Percentiles rank a stretch among this genome's conserved stretches.
These are phyloP conservation scores for Drosophila murphyi DNA, from an alignment of 1,140 invertebrate genomes.

Conservation along the genomic window DNA sequence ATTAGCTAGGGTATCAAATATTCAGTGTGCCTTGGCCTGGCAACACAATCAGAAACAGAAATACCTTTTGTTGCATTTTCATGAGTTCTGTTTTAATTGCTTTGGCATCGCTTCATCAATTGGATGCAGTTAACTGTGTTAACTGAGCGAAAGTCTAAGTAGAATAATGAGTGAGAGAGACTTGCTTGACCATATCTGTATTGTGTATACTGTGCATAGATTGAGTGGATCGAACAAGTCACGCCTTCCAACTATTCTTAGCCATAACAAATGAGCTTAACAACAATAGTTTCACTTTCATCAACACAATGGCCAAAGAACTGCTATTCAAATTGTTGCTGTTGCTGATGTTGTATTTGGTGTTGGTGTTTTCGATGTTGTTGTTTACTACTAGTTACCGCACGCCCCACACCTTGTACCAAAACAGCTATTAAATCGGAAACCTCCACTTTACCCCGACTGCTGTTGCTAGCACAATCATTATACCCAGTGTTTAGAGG, in stretches of 20 bases:
- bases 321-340: constrained; percentile 16
- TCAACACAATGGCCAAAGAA: constrained; percentile 57
- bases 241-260: constrained; percentile 49
- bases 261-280: constrained; percentile 53
- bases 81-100: constrained; percentile 37
- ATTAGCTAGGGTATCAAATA: constrained; percentile 6
- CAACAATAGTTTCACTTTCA: constrained; percentile 66
- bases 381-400: constrained; percentile 23
- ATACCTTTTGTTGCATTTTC: constrained; percentile 23
- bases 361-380: constrained; percentile 6
- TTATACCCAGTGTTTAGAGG: constrained; percentile 1
- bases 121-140: constrained; percentile 38
- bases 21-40: background rate
- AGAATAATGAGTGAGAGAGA: constrained; percentile 36
- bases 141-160: constrained; percentile 45
- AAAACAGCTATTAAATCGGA: constrained; percentile 20
- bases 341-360: no score
- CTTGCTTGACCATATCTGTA: background rate
- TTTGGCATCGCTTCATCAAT: constrained; percentile 32
- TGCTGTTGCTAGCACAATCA: constrained; percentile 15
- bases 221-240: constrained; percentile 7
- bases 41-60: constrained; percentile 7
- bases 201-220: constrained; percentile 1
- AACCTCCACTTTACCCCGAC: background rate
- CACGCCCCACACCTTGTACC: constrained; percentile 18